Evolutionary conservation across 2,888 invertebrate species (phyloP).

Genomic region (Amiota communis): DNA sequence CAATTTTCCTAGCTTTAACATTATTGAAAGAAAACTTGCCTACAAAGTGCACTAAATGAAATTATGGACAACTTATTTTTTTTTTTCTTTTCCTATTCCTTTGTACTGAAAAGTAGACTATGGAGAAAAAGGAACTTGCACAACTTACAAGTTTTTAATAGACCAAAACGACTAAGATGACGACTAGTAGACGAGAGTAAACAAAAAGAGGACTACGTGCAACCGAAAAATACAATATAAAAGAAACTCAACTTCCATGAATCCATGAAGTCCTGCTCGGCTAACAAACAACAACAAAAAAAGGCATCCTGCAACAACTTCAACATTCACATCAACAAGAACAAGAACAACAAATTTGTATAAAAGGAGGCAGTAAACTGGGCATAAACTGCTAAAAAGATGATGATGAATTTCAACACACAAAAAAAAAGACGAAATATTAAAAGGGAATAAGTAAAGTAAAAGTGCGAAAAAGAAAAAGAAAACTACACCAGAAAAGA

Average conservation of each 20-base stretch:
- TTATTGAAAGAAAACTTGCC: conserved; percentile 8
- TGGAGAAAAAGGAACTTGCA: conserved; percentile 52
- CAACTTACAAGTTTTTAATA: conserved; percentile 71
- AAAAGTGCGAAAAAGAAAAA: background rate
- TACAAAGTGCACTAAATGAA: conserved; percentile 49
- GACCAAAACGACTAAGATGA: conserved; percentile 52
- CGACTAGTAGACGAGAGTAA: no score
- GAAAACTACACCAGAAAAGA: no score
- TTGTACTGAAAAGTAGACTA: conserved; percentile 29
- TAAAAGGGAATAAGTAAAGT: background rate
- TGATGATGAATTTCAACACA: conserved; percentile 67
- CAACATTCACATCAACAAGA: background rate
- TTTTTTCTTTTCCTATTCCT: no score
- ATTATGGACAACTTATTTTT: conserved; percentile 49
- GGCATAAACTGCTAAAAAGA: conserved; percentile 65
- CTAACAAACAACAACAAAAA: conserved; percentile 38
- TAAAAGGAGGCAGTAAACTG: conserved; percentile 52
- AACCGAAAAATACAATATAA: no score
- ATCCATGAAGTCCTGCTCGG: conserved; percentile 35
- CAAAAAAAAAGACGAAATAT: conserved; percentile 29
- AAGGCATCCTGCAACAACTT: conserved; percentile 18
- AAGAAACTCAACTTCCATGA: no score
- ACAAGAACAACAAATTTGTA: conserved; percentile 20
- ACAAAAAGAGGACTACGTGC: no score
- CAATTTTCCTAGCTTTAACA: background rate